Conservation (phyloP, 2,113 vertebrate genomes). For the Saccopteryx bilineata region DNA sequence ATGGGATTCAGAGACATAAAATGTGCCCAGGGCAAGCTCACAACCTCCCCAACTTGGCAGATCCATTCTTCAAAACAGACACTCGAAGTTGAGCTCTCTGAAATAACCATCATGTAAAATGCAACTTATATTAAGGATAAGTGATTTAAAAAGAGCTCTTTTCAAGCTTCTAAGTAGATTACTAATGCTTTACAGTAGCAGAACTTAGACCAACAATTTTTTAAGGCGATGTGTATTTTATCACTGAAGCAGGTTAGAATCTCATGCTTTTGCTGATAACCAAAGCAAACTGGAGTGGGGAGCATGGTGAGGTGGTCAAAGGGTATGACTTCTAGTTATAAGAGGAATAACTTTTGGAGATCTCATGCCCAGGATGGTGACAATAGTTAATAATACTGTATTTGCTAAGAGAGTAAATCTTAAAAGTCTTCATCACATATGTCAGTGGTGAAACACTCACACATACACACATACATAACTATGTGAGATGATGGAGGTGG, state of each 20-base stretch:
- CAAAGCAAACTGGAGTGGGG: neutral
- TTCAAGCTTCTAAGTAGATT: neutral
- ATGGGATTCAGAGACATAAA: neutral
- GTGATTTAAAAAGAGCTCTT: neutral
- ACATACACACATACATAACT: no score
- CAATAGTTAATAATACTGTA: neutral
- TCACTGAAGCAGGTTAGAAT: neutral
- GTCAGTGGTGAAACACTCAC: no score
- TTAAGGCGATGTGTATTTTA: neutral
- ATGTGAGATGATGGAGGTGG: no score
- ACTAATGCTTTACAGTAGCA: neutral
- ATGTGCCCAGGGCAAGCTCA: neutral
- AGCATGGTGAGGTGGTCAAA: neutral
- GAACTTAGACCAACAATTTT: neutral
- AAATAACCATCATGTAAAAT: neutral
- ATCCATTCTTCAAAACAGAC: neutral
- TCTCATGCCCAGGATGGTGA: neutral
- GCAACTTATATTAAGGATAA: neutral
- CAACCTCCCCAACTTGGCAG: neutral
- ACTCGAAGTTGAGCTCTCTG: neutral
- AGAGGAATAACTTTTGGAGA: neutral
- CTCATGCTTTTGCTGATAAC: neutral
- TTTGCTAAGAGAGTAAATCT: neutral
- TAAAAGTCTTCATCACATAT: neutral
- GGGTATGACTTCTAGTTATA: neutral